These are phyloP conservation scores for Myotis daubentonii DNA, from an alignment of 2,797 vertebrate species.

Conservation along the genomic window DNA sequence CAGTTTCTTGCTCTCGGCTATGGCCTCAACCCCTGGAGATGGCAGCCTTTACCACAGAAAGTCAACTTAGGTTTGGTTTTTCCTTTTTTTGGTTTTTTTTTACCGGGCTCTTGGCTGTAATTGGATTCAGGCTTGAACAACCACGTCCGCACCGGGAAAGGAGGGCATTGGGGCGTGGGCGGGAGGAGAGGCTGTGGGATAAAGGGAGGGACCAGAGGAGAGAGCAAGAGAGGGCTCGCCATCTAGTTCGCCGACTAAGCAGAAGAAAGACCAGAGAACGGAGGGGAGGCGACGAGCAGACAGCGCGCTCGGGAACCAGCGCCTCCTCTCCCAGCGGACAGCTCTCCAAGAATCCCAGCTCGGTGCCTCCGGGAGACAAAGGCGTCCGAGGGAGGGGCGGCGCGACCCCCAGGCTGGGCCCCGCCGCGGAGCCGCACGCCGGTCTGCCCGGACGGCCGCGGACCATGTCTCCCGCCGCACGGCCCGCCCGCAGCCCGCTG, in stretches of 20 bases:
- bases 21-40: slow-evolving; percentile 74
- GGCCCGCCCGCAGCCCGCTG: slow-evolving; percentile 64
- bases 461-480: slow-evolving; percentile 73
- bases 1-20: background rate
- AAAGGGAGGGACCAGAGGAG: slow-evolving; percentile 78
- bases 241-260: slow-evolving; percentile 76
- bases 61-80: slow-evolving; percentile 30
- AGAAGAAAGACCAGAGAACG: slow-evolving; percentile 74
- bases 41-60: slow-evolving; percentile 75
- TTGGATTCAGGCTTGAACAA: slow-evolving; percentile 79
- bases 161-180: slow-evolving; percentile 77
- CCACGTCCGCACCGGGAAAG: slow-evolving; percentile 79
- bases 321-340: slow-evolving; percentile 21
- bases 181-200: slow-evolving; percentile 73
- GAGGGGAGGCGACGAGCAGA: slow-evolving; percentile 42
- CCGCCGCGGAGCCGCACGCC: slow-evolving; percentile 53
- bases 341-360: slow-evolving; percentile 52
- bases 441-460: slow-evolving; percentile 23
- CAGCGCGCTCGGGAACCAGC: slow-evolving; percentile 51
- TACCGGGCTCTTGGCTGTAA: slow-evolving; percentile 71
- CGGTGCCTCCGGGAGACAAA: slow-evolving; percentile 66
- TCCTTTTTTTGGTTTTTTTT: background rate
- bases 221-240: slow-evolving; percentile 66
- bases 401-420: slow-evolving; percentile 72
- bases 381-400: slow-evolving; percentile 62